Percentiles rank a stretch among this genome's conserved stretches.
Evolutionary conservation across 2,113 vertebrate genomes (phyloP).

Genomic region (Crotophaga sulcirostris): DNA sequence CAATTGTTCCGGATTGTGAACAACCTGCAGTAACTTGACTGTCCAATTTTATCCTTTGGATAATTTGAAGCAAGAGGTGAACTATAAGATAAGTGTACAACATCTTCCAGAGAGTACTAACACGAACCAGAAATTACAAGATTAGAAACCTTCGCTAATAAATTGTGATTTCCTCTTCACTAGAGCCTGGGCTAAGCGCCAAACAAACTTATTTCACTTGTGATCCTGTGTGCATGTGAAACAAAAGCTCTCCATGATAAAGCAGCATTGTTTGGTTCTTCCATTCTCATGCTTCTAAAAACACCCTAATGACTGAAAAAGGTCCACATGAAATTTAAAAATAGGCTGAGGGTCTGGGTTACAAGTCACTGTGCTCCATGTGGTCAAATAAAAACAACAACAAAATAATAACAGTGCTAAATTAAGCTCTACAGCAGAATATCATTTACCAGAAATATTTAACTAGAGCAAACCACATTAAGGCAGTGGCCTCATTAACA

Average conservation of each 20-base stretch:
- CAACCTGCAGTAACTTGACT: neutral
- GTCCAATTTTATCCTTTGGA: neutral
- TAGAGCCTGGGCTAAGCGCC: neutral
- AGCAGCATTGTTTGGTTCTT: slow-evolving; percentile 57
- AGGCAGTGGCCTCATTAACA: slow-evolving; percentile 54
- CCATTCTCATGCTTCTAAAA: slow-evolving; percentile 73
- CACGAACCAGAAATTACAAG: neutral
- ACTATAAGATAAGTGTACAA: rapidly evolving
- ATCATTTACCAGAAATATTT: slow-evolving; percentile 69
- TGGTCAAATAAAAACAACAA: slow-evolving; percentile 61
- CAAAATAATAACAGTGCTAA: slow-evolving; percentile 56
- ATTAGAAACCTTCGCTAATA: neutral
- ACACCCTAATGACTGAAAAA: slow-evolving; percentile 3
- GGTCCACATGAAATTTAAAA: slow-evolving; percentile 72
- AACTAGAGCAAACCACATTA: slow-evolving; percentile 48
- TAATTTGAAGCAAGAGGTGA: neutral
- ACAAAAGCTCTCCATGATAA: slow-evolving; percentile 57
- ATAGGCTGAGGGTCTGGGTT: slow-evolving; percentile 69
- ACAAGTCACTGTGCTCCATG: slow-evolving; percentile 62
- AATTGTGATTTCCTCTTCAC: neutral
- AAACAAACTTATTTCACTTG: slow-evolving; percentile 42
- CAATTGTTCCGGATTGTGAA: neutral
- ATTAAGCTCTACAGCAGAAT: slow-evolving; percentile 63
- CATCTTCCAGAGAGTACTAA: neutral
- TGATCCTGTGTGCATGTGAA: slow-evolving; percentile 29